phyloP scores from a whole-genome alignment of 2,888 invertebrate species.

The Eubasilissa splendida region DNA sequence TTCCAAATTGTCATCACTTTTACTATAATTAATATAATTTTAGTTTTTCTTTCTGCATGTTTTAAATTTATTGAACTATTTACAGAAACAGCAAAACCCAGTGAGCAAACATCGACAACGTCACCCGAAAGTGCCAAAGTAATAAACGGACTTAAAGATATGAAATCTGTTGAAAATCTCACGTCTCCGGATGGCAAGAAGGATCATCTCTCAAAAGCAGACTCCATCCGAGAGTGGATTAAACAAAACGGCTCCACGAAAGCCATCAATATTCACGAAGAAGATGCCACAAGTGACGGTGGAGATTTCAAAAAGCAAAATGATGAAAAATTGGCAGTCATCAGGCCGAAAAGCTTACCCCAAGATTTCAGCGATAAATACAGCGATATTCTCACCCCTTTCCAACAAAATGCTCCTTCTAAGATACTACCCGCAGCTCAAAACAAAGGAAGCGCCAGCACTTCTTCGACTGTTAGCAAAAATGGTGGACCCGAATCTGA shows the following conservation, averaged over 20 bases:
- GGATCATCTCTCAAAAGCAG: conserved; percentile 52
- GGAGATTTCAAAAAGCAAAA: conserved; percentile 41
- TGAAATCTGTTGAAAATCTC: conserved; percentile 16
- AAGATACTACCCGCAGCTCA: conserved; percentile 60
- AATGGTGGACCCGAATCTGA: conserved; percentile 66
- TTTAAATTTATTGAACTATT: neutral
- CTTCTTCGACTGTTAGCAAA: conserved; percentile 60
- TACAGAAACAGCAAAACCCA: conserved; percentile 33
- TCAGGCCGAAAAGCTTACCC: conserved; percentile 57
- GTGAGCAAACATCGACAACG: conserved; percentile 11
- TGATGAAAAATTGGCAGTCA: conserved; percentile 36
- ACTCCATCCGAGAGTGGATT: conserved; percentile 57
- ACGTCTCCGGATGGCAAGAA: conserved; percentile 38
- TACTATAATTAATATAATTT: too few species aligned
- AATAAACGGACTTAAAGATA: conserved; percentile 38
- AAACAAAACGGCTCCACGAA: conserved; percentile 54
- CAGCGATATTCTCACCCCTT: conserved; percentile 60
- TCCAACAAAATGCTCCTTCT: conserved; percentile 61
- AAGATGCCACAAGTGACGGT: conserved; percentile 19
- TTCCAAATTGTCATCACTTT: neutral
- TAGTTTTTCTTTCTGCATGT: too few species aligned
- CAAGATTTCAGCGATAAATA: conserved; percentile 58
- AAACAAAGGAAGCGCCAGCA: conserved; percentile 55
- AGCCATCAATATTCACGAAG: conserved; percentile 49
- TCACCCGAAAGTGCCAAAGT: conserved; percentile 36